phyloP scores from a whole-genome alignment of 2,797 vertebrate species.

The Liparis tanakae region DNA sequence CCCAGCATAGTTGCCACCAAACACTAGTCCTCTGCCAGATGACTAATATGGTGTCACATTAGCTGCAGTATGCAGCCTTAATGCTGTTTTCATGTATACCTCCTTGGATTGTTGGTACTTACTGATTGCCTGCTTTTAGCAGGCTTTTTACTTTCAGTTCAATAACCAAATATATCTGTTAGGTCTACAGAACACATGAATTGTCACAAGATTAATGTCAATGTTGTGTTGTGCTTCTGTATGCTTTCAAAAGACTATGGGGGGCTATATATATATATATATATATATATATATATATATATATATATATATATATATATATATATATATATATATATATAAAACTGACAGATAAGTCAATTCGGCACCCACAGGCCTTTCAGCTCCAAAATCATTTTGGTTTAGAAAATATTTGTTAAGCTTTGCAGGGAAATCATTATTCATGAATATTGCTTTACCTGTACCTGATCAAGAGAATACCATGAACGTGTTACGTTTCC shows the following conservation, averaged over 20 bases:
- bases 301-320: too few relatives aligned
- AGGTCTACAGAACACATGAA: neutral
- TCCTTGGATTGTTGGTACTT: conserved; percentile 4
- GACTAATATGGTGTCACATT: conserved; percentile 27
- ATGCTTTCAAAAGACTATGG: neutral
- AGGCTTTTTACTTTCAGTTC: neutral
- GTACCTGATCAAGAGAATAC: conserved; percentile 32
- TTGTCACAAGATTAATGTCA: neutral
- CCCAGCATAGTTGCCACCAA: conserved; percentile 8
- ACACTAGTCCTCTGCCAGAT: conserved; percentile 2
- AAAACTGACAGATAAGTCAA: too few relatives aligned
- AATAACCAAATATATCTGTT: neutral
- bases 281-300: too few relatives aligned
- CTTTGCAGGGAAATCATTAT: conserved; percentile 23
- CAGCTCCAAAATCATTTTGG: neutral
- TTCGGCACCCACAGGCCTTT: neutral
- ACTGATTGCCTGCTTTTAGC: neutral
- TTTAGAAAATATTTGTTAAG: conserved; percentile 5
- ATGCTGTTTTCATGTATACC: neutral
- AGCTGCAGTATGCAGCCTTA: conserved; percentile 17
- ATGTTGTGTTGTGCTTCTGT: neutral
- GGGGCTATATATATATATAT: too few relatives aligned
- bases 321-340: too few relatives aligned
- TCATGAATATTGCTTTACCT: conserved; percentile 10
- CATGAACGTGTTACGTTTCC: conserved; percentile 35